A percentile compares a stretch with the other conserved stretches of the same genome.
Conservation (phyloP, 1,140 invertebrate species). For the Solenopsis fugax region DNA sequence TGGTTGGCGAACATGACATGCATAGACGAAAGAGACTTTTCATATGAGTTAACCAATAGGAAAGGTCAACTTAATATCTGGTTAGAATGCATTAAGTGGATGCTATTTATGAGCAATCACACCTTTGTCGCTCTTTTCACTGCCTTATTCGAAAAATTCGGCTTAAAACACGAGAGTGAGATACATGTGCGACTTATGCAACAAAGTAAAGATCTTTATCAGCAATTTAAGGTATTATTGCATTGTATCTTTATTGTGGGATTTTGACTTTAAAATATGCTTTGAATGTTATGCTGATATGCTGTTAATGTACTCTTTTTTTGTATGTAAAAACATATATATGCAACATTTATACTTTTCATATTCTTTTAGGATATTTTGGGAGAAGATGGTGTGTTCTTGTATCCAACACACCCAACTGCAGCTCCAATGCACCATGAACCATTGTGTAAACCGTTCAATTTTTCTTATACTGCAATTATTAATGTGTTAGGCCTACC, state of each 20-base stretch:
- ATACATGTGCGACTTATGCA: constrained; percentile 85
- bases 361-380: constrained; percentile 89
- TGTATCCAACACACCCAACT: constrained; percentile 97
- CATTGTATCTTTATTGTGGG: not conserved
- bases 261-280: not conserved
- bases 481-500: constrained; percentile 97
- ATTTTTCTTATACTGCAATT: constrained; percentile 96
- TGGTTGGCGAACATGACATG: constrained; percentile 92
- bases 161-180: constrained; percentile 87
- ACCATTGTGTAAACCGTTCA: constrained; percentile 94
- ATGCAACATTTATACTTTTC: not conserved
- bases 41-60: constrained; percentile 90
- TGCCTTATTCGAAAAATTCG: constrained; percentile 90
- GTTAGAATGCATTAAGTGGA: constrained; percentile 91
- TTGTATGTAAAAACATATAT: not conserved
- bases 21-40: constrained; percentile 89
- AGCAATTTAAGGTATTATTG: constrained; percentile 80
- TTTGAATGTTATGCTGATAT: not conserved
- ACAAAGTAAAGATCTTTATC: constrained; percentile 80
- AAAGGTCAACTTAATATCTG: constrained; percentile 88
- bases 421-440: constrained; percentile 96
- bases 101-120: constrained; percentile 92
- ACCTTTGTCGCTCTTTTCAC: constrained; percentile 94
- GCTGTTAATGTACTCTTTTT: not conserved
- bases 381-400: constrained; percentile 93